Evolutionary conservation across 1,140 invertebrate species (phyloP).

Genomic region (Daktulosphaira vitifoliae): DNA sequence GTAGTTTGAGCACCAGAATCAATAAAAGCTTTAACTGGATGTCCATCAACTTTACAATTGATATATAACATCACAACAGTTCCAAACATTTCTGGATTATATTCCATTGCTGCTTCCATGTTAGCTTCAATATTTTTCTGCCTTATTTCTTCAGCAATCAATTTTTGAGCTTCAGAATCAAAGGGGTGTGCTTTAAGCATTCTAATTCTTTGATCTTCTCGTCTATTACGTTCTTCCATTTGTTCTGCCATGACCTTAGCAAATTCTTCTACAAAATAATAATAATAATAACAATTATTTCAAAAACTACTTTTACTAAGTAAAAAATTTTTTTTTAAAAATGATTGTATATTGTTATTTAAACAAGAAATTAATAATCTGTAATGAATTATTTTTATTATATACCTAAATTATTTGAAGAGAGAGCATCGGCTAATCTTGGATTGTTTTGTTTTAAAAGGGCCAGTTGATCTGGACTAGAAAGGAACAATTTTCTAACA

Average conservation of each 20-base stretch:
- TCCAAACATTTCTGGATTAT: slow-evolving; percentile 95
- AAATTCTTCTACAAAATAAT: slow-evolving; percentile 61
- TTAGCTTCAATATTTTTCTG: slow-evolving; percentile 96
- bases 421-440: slow-evolving; percentile 76
- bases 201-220: slow-evolving; percentile 70
- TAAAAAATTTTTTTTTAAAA: no score
- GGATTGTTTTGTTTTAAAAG: slow-evolving; percentile 91
- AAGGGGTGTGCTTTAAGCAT: slow-evolving; percentile 92
- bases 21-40: slow-evolving; percentile 94
- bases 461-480: slow-evolving; percentile 85
- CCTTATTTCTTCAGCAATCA: slow-evolving; percentile 91
- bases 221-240: slow-evolving; percentile 62
- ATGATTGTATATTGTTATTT: no score
- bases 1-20: slow-evolving; percentile 93
- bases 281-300: no score
- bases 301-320: no score
- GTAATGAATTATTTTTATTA: no score
- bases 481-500: slow-evolving; percentile 78
- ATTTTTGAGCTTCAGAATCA: slow-evolving; percentile 83
- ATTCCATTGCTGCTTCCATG: slow-evolving; percentile 98
- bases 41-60: slow-evolving; percentile 89
- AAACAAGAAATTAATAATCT: no score
- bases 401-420: slow-evolving; percentile 67
- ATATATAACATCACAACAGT: slow-evolving; percentile 97
- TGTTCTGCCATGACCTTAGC: slow-evolving; percentile 71